A percentile compares a stretch with the other conserved stretches of the same genome.
phyloP scores from a whole-genome alignment of 2,113 vertebrate genomes.

The Pontoporia blainvillei region DNA sequence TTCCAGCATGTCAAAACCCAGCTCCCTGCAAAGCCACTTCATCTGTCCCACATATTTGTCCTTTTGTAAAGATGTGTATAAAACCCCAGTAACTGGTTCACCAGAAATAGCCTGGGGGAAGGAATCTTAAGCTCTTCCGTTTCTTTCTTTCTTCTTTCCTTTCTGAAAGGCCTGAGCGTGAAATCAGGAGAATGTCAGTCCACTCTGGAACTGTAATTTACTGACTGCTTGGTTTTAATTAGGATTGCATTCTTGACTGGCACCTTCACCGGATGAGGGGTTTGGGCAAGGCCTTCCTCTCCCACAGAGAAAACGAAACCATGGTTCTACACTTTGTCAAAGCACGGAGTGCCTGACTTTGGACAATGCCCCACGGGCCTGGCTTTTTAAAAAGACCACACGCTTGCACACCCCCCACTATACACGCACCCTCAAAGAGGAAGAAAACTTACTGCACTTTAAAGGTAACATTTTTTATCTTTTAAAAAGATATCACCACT shows the following conservation, averaged over 20 bases:
- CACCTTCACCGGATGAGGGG: neutral
- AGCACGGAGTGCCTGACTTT: neutral
- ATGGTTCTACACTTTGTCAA: neutral
- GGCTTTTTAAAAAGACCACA: neutral
- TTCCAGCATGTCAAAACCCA: slow-evolving; percentile 71
- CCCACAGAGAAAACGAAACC: neutral
- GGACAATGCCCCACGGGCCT: neutral
- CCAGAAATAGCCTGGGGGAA: slow-evolving; percentile 74
- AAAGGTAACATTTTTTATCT: neutral
- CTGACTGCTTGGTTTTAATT: slow-evolving; percentile 15
- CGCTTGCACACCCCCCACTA: neutral
- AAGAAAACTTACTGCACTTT: neutral
- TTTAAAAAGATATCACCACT: neutral
- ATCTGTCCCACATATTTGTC: slow-evolving; percentile 78
- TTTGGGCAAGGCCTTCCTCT: neutral
- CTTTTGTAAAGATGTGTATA: slow-evolving; percentile 65
- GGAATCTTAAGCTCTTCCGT: slow-evolving; percentile 36
- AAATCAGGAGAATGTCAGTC: neutral
- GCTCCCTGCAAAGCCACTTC: slow-evolving; percentile 62
- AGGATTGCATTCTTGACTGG: neutral
- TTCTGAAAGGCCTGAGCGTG: neutral
- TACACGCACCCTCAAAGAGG: neutral
- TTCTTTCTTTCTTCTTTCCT: slow-evolving; percentile 22
- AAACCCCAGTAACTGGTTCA: slow-evolving; percentile 70
- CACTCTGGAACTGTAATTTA: neutral